These are phyloP conservation scores for Athene cunicularia DNA, from an alignment of 2,113 vertebrate species.

Conservation along the genomic window DNA sequence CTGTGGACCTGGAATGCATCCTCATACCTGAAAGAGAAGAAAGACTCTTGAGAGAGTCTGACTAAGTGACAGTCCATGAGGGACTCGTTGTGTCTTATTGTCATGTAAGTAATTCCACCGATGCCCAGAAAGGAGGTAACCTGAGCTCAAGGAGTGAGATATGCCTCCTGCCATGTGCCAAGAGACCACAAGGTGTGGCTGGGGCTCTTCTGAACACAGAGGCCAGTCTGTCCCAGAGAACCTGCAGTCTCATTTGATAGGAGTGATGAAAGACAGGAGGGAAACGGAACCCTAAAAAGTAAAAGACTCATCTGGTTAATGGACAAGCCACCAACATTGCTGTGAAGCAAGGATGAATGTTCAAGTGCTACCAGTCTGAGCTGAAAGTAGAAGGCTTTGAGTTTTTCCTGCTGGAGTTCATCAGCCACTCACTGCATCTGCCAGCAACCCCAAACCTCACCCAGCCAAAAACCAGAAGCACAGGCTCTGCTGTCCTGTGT, in stretches of 20 bases:
- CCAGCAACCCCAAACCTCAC: neutral
- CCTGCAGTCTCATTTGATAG: neutral
- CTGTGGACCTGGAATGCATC: slow-evolving; percentile 87
- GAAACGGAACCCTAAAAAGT: neutral
- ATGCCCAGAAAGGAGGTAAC: neutral
- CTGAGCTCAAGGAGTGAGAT: neutral
- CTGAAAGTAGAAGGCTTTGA: neutral
- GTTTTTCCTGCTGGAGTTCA: neutral
- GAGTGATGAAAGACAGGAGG: neutral
- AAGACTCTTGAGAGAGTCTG: neutral
- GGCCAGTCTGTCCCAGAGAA: neutral
- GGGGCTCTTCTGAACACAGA: neutral
- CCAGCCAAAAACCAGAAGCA: neutral
- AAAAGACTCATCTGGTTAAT: neutral
- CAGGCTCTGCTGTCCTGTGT: neutral
- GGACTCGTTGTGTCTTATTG: neutral
- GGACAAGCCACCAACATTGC: neutral
- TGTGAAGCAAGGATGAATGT: neutral
- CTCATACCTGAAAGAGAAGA: slow-evolving; percentile 80
- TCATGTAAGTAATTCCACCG: neutral
- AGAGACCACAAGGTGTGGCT: neutral
- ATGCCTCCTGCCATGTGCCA: neutral
- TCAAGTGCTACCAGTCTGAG: neutral
- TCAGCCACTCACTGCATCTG: neutral
- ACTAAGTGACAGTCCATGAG: neutral